These are phyloP conservation scores for Aldrovandia affinis DNA, from an alignment of 2,797 vertebrate genomes.

Conservation along the genomic window DNA sequence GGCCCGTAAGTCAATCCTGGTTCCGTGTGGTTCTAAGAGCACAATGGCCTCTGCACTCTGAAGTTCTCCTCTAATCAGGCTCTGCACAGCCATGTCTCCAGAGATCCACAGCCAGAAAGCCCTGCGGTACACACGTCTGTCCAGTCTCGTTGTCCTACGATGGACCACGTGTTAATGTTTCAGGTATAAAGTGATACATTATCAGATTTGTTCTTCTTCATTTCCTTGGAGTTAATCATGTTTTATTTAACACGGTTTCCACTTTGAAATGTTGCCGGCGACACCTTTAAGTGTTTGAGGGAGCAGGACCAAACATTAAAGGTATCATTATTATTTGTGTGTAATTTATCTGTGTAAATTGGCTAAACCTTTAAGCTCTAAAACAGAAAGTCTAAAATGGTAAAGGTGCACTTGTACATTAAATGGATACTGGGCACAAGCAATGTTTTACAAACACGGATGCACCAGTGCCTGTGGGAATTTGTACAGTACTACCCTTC, in stretches of 20 bases:
- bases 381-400: not conserved
- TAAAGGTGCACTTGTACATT: not conserved
- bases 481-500: not conserved
- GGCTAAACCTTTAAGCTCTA: not conserved
- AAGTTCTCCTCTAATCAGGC: not conserved
- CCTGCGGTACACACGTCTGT: not conserved
- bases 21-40: not conserved
- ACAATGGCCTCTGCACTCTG: not conserved
- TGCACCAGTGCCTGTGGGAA: not conserved
- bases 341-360: not conserved
- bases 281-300: not conserved
- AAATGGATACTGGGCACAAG: not conserved
- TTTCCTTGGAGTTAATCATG: not conserved
- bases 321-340: not conserved
- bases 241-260: not conserved
- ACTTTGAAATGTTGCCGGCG: slow-evolving; percentile 1
- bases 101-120: not conserved
- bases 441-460: not conserved
- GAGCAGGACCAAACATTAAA: not conserved
- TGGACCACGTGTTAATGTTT: not conserved
- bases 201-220: not conserved
- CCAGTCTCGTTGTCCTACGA: not conserved
- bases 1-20: not conserved
- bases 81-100: not conserved
- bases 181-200: not conserved